A percentile compares a stretch with the other conserved stretches of the same genome.
Conservation (phyloP, 2,888 invertebrate species). For the Brenthis ino region DNA sequence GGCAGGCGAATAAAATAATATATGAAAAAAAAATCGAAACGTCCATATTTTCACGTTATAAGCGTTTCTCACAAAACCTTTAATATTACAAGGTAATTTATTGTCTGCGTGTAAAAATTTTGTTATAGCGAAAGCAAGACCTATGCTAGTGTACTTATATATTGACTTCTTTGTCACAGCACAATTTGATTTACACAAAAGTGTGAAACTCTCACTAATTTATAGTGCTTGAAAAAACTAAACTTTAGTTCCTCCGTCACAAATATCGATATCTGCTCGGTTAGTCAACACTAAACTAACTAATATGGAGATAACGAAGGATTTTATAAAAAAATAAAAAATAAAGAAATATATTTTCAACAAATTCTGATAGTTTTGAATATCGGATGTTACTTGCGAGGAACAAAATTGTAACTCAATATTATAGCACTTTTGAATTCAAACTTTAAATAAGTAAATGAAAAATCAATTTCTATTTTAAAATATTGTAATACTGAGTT, state of each 20-base stretch:
- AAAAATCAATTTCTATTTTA: too few relatives aligned
- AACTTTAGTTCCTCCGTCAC: conserved; percentile 27
- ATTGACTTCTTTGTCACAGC: conserved; percentile 81
- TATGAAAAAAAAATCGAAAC: not conserved
- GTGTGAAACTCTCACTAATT: conserved; percentile 48
- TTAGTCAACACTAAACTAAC: conserved; percentile 29
- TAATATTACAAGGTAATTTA: conserved; percentile 46
- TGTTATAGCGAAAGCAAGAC: conserved; percentile 65
- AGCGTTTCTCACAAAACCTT: conserved; percentile 21
- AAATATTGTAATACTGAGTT: too few relatives aligned
- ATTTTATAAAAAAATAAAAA: too few relatives aligned
- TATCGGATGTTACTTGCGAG: too few relatives aligned
- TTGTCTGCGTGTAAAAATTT: conserved; percentile 65
- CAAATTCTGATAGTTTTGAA: too few relatives aligned
- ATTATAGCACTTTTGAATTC: too few relatives aligned
- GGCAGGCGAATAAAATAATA: not conserved
- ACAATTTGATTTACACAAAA: conserved; percentile 63
- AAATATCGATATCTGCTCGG: conserved; percentile 28
- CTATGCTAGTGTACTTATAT: conserved; percentile 69
- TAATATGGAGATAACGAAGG: conserved; percentile 25
- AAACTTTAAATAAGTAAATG: too few relatives aligned
- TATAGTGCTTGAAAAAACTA: conserved; percentile 31
- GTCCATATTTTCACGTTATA: conserved; percentile 12
- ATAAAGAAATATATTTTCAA: too few relatives aligned
- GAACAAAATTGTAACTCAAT: too few relatives aligned